Evolutionary conservation across 2,888 invertebrate species (phyloP), one percentile per base, ranked within the genome.

Genomic region (Adelognathus sp.): DNA sequence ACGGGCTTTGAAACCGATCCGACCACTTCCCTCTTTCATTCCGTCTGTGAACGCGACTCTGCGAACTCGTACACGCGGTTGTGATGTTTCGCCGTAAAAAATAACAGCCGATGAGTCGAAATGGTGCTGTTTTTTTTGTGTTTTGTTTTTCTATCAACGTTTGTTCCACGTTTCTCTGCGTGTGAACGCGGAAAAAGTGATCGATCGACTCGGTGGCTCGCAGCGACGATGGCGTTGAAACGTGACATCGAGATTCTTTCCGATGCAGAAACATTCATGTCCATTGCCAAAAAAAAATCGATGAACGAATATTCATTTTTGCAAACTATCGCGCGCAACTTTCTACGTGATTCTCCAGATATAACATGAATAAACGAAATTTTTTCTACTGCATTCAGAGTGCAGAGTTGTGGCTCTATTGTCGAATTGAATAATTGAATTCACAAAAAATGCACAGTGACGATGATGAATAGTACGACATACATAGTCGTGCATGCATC

Each of bases 1-100:
- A 54, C 44, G 18, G n/a, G 61, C 60, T 46, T 21, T 41, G 52
- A 72, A 77, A 76, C 46, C 61, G 66, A 66, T 67, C 33, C 69
- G 7, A 21, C 36, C 14, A 44, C 24, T 66, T 31, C 16, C 54
- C 58, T 44, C 29, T 69, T 27, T 39, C 21, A 21, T 18, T 66
- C 60, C 44, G 33, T 56, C 54, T 11, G 27, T 31, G 24, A 18
- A 14, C 29, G 29, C 18, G 69, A 46, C 41, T 46, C 21, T 36
- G 27, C 6, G 3, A 36, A 39, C 21, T n/a, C 52, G 36, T 24
- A 16, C 52, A n/a, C n/a, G n/a, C n/a, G n/a, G 27, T 50, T 9
- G 14, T 4, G 14, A 18, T 27, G 16, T 9, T 33, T 36, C 7
- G 41, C 44, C 50, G 7, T 7, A 52, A 66, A 50, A 60, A 36